phyloP scores from a whole-genome alignment of 1,140 invertebrate genomes.

The Hyles euphorbiae region DNA sequence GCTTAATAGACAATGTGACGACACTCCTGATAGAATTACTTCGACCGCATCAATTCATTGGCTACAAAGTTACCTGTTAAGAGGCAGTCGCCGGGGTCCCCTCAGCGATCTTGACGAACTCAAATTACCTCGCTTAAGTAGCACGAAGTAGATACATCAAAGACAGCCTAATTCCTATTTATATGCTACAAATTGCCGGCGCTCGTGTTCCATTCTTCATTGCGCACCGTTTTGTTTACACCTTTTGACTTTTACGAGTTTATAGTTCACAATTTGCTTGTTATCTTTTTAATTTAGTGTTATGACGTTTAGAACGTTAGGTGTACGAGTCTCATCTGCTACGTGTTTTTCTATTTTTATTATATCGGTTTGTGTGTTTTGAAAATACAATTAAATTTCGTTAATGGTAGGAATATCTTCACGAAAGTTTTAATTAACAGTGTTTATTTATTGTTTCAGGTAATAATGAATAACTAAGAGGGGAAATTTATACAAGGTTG shows the following conservation, averaged over 20 bases:
- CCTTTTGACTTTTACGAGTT: conserved; percentile 6
- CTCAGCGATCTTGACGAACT: conserved; percentile 42
- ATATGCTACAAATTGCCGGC: neutral
- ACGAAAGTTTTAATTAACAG: too few species aligned
- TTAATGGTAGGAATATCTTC: too few species aligned
- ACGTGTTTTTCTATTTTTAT: neutral
- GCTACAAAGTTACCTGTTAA: conserved; percentile 56
- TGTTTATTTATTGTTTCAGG: too few species aligned
- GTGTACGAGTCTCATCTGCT: conserved; percentile 4
- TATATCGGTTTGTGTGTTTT: too few species aligned
- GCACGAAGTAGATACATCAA: conserved; percentile 37
- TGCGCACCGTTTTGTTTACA: conserved; percentile 1
- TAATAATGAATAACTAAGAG: too few species aligned
- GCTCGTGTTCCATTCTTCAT: conserved; percentile 1
- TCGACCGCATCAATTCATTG: conserved; percentile 49
- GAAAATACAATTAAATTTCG: too few species aligned
- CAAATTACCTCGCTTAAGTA: conserved; percentile 48
- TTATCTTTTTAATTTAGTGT: conserved; percentile 3
- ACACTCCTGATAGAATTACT: conserved; percentile 38
- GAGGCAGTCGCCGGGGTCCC: conserved; percentile 29
- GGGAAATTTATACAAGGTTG: too few species aligned
- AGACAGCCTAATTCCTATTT: conserved; percentile 22
- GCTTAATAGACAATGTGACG: conserved; percentile 23
- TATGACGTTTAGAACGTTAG: conserved; percentile 8
- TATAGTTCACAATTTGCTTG: conserved; percentile 5